Percentiles rank a stretch among this genome's conserved stretches.
Evolutionary conservation across 2,888 invertebrate species (phyloP).

Genomic region (Anthophora plumipes): DNA sequence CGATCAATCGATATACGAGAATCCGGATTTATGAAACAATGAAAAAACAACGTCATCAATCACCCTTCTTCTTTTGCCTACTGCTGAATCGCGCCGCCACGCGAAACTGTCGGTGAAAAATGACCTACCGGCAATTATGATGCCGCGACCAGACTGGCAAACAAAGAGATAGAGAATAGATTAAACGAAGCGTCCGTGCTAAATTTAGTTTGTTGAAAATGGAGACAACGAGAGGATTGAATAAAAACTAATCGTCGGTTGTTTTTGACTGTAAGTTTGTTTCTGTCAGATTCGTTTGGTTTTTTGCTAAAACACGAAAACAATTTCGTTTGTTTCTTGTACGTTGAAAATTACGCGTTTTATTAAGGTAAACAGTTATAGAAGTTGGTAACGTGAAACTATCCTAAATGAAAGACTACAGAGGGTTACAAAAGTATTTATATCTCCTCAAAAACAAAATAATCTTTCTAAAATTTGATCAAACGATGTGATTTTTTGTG

Average conservation of each 20-base stretch:
- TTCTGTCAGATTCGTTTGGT: not conserved
- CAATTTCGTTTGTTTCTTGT: too few species aligned
- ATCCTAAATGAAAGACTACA: too few species aligned
- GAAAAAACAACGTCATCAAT: constrained; percentile 72
- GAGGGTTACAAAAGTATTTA: too few species aligned
- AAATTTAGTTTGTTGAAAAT: not conserved
- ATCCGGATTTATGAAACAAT: constrained; percentile 73
- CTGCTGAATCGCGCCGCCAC: constrained; percentile 41
- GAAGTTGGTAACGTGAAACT: too few species aligned
- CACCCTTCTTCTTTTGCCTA: constrained; percentile 64
- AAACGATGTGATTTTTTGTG: too few species aligned
- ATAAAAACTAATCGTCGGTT: constrained; percentile 3
- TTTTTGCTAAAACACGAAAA: too few species aligned
- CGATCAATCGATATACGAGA: constrained; percentile 73
- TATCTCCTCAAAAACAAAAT: too few species aligned
- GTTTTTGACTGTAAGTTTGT: not conserved
- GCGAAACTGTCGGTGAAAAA: constrained; percentile 77
- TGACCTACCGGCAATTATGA: constrained; percentile 79
- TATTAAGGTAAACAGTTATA: too few species aligned
- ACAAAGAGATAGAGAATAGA: constrained; percentile 58
- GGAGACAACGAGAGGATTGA: not conserved
- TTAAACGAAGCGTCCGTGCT: constrained; percentile 25
- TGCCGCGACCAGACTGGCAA: constrained; percentile 51
- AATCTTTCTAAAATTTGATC: too few species aligned
- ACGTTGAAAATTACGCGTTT: too few species aligned